Base-by-base conservation (phyloP, 2,888 invertebrate genomes). In the Hyalella azteca region DNA sequence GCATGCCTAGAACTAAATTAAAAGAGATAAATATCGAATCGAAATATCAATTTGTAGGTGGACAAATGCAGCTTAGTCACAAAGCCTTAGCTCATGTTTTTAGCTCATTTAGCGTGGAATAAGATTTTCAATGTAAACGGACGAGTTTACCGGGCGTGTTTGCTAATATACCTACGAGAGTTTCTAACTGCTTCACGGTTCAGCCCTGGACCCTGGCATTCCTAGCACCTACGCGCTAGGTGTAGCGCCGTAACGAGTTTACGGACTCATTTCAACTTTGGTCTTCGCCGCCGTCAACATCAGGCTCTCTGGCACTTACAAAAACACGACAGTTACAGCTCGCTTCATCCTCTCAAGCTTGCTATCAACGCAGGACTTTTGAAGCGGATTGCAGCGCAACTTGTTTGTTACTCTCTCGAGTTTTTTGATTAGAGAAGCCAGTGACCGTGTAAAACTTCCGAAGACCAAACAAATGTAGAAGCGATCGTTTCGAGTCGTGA, bases 241-340 rank as follows among this genome's bases (percentile, higher is more conserved):
- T n/a, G n/a, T 54, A 26, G 54, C 54, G 54, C 54, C 54, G 54
- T 54, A 54, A 54, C 54, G 54, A 54, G 54, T 54, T 54, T 54
- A 54, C 9, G 54, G 54, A 54, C 54, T 54, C 22, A 54, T 54
- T 54, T 54, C 54, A 54, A 54, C 54, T 54, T 54, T 54, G 54
- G 54, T 54, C 54, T 54, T 54, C 54, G 9, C 54, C 29, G 54
- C 26, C 54, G 54, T 54, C 54, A 54, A 54, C 54, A 54, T 54
- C 54, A 54, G 54, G 54, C 54, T 22, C 54, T 54, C 29, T 22
- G 54, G 54, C 54, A 29, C 54, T 54, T 54, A 54, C 54, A 29
- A 54, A 54, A 54, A 54, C 54, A 54, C 54, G 54, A 54, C 54
- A 54, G 54, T 54, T 54, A 54, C 54, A 54, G 54, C 54, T 54